phyloP scores from a whole-genome alignment of 2,113 vertebrate species.

The Neofelis nebulosa region DNA sequence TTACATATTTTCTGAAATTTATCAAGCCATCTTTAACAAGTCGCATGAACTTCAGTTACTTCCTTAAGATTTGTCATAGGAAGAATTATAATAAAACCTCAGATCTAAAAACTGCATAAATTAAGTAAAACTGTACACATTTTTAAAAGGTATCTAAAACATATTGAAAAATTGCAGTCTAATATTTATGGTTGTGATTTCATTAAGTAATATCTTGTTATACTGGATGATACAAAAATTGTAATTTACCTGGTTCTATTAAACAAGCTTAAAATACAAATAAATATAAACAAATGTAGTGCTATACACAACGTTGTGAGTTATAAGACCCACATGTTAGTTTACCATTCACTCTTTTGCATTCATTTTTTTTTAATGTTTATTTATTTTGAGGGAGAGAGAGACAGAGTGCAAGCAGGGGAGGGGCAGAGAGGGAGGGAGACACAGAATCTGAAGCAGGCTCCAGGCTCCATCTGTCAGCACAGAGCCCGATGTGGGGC shows the following conservation, averaged over 20 bases:
- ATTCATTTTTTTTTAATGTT: background rate
- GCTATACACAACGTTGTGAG: background rate
- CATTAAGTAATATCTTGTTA: background rate
- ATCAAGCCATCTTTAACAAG: background rate
- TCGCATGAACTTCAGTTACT: background rate
- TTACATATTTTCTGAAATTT: constrained; percentile 20
- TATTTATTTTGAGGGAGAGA: no score
- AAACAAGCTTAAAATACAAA: constrained; percentile 19
- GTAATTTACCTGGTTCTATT: background rate
- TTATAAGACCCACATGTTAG: background rate
- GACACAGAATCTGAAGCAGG: no score
- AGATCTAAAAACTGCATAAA: background rate
- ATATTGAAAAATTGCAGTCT: background rate
- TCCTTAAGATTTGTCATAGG: background rate
- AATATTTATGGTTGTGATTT: constrained; percentile 2
- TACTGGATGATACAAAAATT: constrained; percentile 9
- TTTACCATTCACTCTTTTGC: background rate
- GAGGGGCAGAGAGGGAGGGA: no score
- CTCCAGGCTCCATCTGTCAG: no score
- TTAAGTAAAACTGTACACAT: background rate
- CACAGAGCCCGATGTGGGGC: no score
- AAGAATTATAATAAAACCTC: background rate
- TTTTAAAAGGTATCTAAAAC: background rate
- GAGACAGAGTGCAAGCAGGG: no score
- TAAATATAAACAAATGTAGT: background rate